Base-by-base conservation (phyloP, 2,113 vertebrate genomes). In the Xenus cinereus region DNA sequence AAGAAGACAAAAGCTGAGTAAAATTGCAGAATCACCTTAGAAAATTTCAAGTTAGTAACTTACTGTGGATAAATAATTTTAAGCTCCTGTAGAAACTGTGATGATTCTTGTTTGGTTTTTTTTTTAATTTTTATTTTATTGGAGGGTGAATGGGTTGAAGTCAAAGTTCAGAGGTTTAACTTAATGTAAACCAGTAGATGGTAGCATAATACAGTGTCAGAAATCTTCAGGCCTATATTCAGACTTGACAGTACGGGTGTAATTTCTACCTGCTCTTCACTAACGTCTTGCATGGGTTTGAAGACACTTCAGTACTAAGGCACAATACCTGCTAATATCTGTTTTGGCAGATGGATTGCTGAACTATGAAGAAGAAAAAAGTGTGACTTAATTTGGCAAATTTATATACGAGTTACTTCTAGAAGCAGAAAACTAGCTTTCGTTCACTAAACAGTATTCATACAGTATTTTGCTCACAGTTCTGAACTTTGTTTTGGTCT, bases 191-290 rank as follows among this genome's bases (percentile, higher is more conserved):
- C 96, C 94, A 97, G 87, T 84, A 96, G 94, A 94, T 95, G 95
- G 88, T 96, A 97, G 89, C 84, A 94, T 93, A 90, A 90, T 93
- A 87, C 83, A 92, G 45, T 51, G 54, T 79, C 66, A 89, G 71
- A 93, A 92, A 90, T 87, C 62, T 89, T 72, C 19, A 13, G 3
- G 37, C 45, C 56, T 90, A 1, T 79, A 24, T 72, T 92, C 64
- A 79, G 24, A 67, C 46, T 73, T 93, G 48, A 62, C 50, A 72
- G 33, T 46, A 89, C 14, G 35, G 20, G 22, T 95, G 16, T 85
- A 43, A 77, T 90, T 94, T 79, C 71, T 82, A n/a, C 78, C 84
- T 90, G 66, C 60, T 64, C 0, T 73, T 94, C 62, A 66, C 84
- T 92, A 90, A 89, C 33, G 60, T 68, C 33, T 90, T 91, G 84